Percentiles rank a stretch among this genome's conserved stretches.
phyloP scores from a whole-genome alignment of 37 sponge, comb jelly and placozoan species.

The Spongilla lacustris region DNA sequence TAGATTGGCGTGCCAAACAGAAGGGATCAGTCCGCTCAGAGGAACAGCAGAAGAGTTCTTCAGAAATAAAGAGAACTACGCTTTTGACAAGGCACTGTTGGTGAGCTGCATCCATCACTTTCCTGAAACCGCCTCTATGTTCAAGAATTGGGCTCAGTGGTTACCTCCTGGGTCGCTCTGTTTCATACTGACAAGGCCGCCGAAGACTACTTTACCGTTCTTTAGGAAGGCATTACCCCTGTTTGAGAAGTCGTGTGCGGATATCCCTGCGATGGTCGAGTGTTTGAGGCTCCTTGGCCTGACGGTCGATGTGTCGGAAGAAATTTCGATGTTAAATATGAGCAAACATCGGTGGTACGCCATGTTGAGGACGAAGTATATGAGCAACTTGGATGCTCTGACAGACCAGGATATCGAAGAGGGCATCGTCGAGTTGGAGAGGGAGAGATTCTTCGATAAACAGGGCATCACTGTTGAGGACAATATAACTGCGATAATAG shows the following conservation, averaged over 20 bases:
- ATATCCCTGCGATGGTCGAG: neutral
- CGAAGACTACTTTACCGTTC: neutral
- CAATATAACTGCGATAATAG: neutral
- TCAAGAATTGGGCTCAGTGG: neutral
- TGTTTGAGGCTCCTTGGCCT: neutral
- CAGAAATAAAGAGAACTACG: neutral
- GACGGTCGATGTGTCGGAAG: neutral
- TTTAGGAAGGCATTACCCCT: neutral
- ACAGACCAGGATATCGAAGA: neutral
- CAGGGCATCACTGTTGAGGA: neutral
- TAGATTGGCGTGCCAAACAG: neutral
- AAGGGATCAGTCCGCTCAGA: neutral
- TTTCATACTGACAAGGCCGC: neutral
- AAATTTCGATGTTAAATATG: neutral
- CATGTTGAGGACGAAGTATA: neutral
- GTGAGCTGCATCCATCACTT: neutral
- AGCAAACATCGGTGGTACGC: neutral
- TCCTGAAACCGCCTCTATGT: neutral
- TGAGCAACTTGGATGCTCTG: neutral
- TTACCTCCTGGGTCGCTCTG: neutral
- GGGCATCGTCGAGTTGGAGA: neutral
- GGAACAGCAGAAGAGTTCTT: neutral
- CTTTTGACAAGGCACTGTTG: neutral
- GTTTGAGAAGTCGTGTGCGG: neutral
- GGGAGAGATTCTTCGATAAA: neutral